A percentile compares a stretch with the other conserved stretches of the same genome.
phyloP scores from a whole-genome alignment of 2,888 invertebrate genomes.

The Melanchra persicariae region DNA sequence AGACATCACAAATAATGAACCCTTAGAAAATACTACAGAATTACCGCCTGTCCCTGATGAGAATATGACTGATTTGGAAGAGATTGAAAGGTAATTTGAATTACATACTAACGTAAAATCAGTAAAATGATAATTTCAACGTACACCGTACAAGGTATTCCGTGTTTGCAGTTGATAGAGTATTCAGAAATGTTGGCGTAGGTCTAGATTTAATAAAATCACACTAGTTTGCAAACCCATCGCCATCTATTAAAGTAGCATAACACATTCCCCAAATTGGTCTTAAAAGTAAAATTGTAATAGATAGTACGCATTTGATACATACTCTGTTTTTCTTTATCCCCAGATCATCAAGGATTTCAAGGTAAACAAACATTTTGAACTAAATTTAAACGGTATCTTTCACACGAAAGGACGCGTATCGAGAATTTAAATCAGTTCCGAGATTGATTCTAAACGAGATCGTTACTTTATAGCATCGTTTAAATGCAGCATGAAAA shows the following conservation, averaged over 20 bases:
- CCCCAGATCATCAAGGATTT: constrained; percentile 62
- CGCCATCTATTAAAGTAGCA: constrained; percentile 47
- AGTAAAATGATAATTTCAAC: background rate
- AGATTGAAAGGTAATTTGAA: constrained; percentile 84
- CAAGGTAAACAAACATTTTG: constrained; percentile 59
- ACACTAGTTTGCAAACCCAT: constrained; percentile 59
- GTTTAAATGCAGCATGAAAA: constrained; percentile 52
- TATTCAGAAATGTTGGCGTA: constrained; percentile 40
- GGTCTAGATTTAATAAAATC: constrained; percentile 40
- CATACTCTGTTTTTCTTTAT: constrained; percentile 61
- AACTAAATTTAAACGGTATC: constrained; percentile 50
- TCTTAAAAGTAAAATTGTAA: constrained; percentile 13
- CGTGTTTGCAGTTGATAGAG: constrained; percentile 13
- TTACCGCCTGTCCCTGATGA: constrained; percentile 87
- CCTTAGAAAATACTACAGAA: constrained; percentile 88
- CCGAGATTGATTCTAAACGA: constrained; percentile 53
- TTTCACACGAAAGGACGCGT: constrained; percentile 41
- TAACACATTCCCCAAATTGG: constrained; percentile 38
- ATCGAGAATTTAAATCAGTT: constrained; percentile 56
- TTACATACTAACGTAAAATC: constrained; percentile 21
- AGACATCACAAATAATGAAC: constrained; percentile 89
- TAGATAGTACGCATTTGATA: constrained; percentile 52
- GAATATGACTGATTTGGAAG: constrained; percentile 86
- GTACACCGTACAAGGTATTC: constrained; percentile 13
- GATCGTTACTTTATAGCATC: constrained; percentile 31